Base-by-base conservation (phyloP, 53 echinoderm and acorn worm genomes). In the Luidia sarsii region DNA sequence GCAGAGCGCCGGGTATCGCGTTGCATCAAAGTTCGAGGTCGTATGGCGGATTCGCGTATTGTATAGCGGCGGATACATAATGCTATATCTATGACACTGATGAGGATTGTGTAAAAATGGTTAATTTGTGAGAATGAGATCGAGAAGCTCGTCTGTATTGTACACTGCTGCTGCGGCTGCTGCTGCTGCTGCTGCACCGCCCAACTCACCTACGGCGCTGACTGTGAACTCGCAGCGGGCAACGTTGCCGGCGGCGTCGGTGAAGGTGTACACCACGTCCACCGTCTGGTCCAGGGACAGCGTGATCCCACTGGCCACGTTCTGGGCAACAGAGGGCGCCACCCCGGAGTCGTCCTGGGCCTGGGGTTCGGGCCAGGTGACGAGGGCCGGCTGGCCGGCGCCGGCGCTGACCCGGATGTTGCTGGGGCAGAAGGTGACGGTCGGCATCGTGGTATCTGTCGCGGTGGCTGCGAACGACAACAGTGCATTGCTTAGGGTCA, bases 321-420 rank as follows among this genome's bases (percentile, higher is more conserved):
- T 68, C 48, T 68, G 68, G 46, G 16, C 46, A 45, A 50, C 52
- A 27, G 71, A 51, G 30, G 71, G 71, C 31, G 50, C 16, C n/a
- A 50, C 19, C 3, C 87, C 91, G 21, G 91, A 83, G 59, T 84
- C 48, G 56, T 91, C 87, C 18, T 65, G 65, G 1, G 91, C 91
- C 39, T 72, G 54, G 13, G 85, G 91, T 33, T 84, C 80, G 18
- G 35, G 50, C 91, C 91, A 91, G 23, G 71, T 30, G 15, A 85
- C 60, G 10, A 56, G 1, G 21, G 81, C 30, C 23, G 21, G 31
- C 14, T 3, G 56, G 20, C 16, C 81, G 24, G 7, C 74, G 85
- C 23, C 56, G 6, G 11, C 41, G 30, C 22, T 48, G 69, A n/a
- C 56, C 72, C 19, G 62, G 29, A 87, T 68, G 54, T 50, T 20